Percentiles rank a stretch among this genome's conserved stretches.
These are phyloP conservation scores for Holotrichia oblita DNA, from an alignment of 1,140 invertebrate genomes.

Conservation along the genomic window DNA sequence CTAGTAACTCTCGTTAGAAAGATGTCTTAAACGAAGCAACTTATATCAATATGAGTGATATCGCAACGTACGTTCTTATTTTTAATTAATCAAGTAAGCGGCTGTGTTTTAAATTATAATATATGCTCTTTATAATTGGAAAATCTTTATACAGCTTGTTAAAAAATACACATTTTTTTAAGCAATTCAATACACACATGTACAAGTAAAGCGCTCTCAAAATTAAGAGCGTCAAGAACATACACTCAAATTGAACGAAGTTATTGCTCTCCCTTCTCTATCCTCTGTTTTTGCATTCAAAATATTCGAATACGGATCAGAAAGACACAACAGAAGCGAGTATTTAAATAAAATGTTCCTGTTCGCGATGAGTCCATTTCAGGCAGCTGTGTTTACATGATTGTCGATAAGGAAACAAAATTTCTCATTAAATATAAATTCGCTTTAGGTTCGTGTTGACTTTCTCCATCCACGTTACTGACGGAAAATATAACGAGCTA, in stretches of 20 bases:
- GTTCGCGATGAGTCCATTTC: neutral
- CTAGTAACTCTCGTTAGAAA: no score
- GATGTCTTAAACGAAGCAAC: no score
- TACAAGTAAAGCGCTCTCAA: neutral
- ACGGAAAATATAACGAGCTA: neutral
- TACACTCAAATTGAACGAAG: neutral
- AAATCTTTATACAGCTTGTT: neutral
- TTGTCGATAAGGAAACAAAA: neutral
- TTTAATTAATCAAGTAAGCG: no score
- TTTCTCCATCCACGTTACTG: neutral
- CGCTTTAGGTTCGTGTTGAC: neutral
- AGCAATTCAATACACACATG: neutral
- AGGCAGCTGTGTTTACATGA: neutral
- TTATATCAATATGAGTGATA: neutral
- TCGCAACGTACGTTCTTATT: no score
- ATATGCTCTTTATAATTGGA: no score
- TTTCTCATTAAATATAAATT: constrained; percentile 9
- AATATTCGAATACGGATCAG: neutral
- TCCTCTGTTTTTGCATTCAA: neutral
- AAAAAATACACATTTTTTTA: neutral
- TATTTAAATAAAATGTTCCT: neutral
- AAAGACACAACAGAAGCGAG: neutral
- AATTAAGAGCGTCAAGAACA: no score
- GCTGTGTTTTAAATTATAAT: no score
- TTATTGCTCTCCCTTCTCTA: neutral